Percentiles rank a stretch among this genome's conserved stretches.
Conservation (phyloP, 1,140 invertebrate species). For the Zaprionus ghesquierei region DNA sequence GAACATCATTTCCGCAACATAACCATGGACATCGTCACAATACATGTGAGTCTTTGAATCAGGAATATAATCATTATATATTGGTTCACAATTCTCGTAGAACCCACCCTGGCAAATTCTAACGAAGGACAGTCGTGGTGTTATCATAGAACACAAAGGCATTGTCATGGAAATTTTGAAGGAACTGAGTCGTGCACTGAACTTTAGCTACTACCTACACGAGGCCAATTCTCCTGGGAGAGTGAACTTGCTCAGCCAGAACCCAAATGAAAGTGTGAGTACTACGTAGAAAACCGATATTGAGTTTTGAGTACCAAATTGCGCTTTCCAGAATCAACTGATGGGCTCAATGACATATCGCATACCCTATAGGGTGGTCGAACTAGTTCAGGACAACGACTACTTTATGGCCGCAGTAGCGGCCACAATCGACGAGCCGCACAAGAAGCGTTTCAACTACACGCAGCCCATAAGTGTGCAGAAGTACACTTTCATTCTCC, state of each 20-base stretch:
- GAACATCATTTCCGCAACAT: conserved; percentile 90
- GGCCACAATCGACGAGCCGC: conserved; percentile 87
- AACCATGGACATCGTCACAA: conserved; percentile 86
- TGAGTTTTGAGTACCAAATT: background rate
- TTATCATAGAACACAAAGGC: conserved; percentile 85
- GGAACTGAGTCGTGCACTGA: conserved; percentile 89
- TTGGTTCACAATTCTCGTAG: conserved; percentile 84
- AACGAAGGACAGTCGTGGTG: conserved; percentile 84
- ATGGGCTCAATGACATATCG: conserved; percentile 67
- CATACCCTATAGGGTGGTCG: conserved; percentile 65
- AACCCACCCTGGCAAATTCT: conserved; percentile 94
- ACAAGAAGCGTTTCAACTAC: conserved; percentile 89
- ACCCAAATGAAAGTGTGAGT: conserved; percentile 62
- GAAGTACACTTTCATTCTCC: conserved; percentile 90
- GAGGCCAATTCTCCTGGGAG: conserved; percentile 44
- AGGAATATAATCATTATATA: conserved; percentile 65
- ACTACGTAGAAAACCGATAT: too few species aligned
- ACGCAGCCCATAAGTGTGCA: conserved; percentile 90
- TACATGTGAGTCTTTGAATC: conserved; percentile 69
- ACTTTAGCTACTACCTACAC: conserved; percentile 88
- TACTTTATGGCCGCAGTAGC: conserved; percentile 89
- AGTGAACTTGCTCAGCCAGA: conserved; percentile 5
- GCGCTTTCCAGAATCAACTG: conserved; percentile 41
- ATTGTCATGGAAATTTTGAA: conserved; percentile 91
- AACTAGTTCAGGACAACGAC: conserved; percentile 78